phyloP scores from a whole-genome alignment of 2,797 vertebrate genomes.

The Danio choprae region DNA sequence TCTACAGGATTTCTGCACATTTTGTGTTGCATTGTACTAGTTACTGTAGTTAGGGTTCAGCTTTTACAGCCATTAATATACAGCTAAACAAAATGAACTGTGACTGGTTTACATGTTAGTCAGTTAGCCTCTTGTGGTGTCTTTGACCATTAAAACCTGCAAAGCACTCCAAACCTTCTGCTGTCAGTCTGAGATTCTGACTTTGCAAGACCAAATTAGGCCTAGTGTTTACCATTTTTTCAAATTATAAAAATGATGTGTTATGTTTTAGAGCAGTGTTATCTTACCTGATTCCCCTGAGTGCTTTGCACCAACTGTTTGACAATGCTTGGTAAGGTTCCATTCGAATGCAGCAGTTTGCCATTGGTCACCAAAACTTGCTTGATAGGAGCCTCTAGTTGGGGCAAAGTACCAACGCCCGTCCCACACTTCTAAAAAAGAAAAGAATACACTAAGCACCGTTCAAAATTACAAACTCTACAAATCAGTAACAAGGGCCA shows the following conservation, averaged over 20 bases:
- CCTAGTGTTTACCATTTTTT: background rate
- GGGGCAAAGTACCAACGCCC: conserved; percentile 75
- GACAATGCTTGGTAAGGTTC: conserved; percentile 81
- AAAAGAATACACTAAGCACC: conserved; percentile 21
- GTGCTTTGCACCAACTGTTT: conserved; percentile 77
- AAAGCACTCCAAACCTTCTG: no score
- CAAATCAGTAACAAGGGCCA: conserved; percentile 40
- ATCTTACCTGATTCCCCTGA: conserved; percentile 73
- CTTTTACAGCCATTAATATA: no score
- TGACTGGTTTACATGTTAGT: no score
- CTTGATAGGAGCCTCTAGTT: conserved; percentile 79
- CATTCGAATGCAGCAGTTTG: conserved; percentile 80
- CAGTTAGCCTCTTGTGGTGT: no score
- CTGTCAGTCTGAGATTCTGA: no score
- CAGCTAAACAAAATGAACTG: no score
- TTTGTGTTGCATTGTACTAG: no score
- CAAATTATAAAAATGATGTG: background rate
- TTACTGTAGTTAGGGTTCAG: no score
- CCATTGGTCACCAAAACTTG: conserved; percentile 82
- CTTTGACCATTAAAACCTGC: no score
- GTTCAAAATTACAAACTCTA: conserved; percentile 34
- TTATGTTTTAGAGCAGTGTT: background rate
- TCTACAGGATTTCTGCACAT: no score
- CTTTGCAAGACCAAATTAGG: background rate
- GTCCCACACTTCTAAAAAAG: conserved; percentile 74